Evolutionary conservation across 37 sponge, comb jelly and placozoan species (phyloP), one percentile per base, ranked within the genome.

Genomic region (Diacarnus erythraeanus): DNA sequence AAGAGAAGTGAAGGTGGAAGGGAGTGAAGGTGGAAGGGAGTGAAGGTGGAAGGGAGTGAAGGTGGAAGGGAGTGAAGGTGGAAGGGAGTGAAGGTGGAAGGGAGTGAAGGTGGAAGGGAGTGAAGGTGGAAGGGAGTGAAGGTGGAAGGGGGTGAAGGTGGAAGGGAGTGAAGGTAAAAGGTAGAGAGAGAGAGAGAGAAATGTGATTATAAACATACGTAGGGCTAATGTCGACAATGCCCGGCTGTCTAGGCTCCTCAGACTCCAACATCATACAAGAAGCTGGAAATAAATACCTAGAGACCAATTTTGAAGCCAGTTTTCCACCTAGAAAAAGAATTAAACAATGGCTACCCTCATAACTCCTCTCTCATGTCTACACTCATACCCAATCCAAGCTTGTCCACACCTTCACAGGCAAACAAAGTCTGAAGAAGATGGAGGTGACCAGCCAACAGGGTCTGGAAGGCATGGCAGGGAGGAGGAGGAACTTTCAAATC

Each of bases 251-350:
- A 20, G 75, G 34, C 33, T 74, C 40, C 60, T 65, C 80, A 22
- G 70, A 64, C 57, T 83, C 65, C 4, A 42, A 51, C 74, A 91
- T 88, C 30, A 86, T 42, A 42, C 67, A 89, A 35, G 95, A 94
- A 5, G 97, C 97, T 25, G 97, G 92, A 58, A 97, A 97, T 42
- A 97, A 86, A 83, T 94, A 94, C 54, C 81, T 61, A 29, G 77
- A 80, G 2, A 97, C 41, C 15, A 97, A 82, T 8, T 80, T 60
- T 29, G 42, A 67, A 33, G 79, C 70, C 0, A 97, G 80, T 29
- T 84, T 82, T 20, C 58, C 39, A 27, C 89, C 93, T 86, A 54
- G 18, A 54, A 12, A 54, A 12, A 21, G 18, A 54, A 21, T 21
- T 54, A 12, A 18, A 18, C 18, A 54, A 54, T 54, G n/a, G n/a